These are phyloP conservation scores for Oryctes rhinoceros DNA, from an alignment of 1,140 invertebrate genomes.

Conservation along the genomic window DNA sequence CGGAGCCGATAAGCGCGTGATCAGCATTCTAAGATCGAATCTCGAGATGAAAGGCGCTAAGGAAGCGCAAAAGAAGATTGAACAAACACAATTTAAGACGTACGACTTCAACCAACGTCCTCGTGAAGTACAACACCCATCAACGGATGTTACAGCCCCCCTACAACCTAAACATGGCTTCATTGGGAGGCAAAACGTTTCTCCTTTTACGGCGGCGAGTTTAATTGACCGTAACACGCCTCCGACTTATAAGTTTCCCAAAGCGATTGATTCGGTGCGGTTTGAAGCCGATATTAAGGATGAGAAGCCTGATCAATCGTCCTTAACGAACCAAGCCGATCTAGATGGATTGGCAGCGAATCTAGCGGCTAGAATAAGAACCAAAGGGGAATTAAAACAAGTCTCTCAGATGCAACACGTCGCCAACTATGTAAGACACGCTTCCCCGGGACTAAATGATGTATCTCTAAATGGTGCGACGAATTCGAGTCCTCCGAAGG, in stretches of 20 bases:
- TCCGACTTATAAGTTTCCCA: slow-evolving; percentile 69
- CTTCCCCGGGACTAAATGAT: slow-evolving; percentile 23
- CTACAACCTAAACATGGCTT: slow-evolving; percentile 66
- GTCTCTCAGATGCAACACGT: slow-evolving; percentile 62
- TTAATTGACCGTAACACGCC: slow-evolving; percentile 64
- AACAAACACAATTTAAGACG: slow-evolving; percentile 53
- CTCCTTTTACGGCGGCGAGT: slow-evolving; percentile 66
- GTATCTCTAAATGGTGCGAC: slow-evolving; percentile 45
- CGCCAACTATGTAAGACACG: slow-evolving; percentile 42
- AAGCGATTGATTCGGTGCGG: slow-evolving; percentile 70
- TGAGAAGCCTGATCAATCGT: slow-evolving; percentile 48
- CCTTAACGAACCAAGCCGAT: slow-evolving; percentile 53
- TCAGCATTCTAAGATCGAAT: slow-evolving; percentile 73
- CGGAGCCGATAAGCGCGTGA: slow-evolving; percentile 70
- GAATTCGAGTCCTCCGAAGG: slow-evolving; percentile 64
- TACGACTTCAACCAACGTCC: slow-evolving; percentile 46
- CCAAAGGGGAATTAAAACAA: slow-evolving; percentile 84
- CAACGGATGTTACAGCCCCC: slow-evolving; percentile 62
- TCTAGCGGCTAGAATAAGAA: slow-evolving; percentile 77
- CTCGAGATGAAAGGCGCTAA: slow-evolving; percentile 72
- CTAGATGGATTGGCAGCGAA: slow-evolving; percentile 67
- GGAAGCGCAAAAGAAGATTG: slow-evolving; percentile 62
- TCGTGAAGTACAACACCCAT: slow-evolving; percentile 57
- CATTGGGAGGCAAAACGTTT: slow-evolving; percentile 65
- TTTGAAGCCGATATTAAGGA: slow-evolving; percentile 60